Percentiles rank a stretch among this genome's conserved stretches.
phyloP scores from a whole-genome alignment of 2,113 vertebrate species.

The Formicarius rufipectus region DNA sequence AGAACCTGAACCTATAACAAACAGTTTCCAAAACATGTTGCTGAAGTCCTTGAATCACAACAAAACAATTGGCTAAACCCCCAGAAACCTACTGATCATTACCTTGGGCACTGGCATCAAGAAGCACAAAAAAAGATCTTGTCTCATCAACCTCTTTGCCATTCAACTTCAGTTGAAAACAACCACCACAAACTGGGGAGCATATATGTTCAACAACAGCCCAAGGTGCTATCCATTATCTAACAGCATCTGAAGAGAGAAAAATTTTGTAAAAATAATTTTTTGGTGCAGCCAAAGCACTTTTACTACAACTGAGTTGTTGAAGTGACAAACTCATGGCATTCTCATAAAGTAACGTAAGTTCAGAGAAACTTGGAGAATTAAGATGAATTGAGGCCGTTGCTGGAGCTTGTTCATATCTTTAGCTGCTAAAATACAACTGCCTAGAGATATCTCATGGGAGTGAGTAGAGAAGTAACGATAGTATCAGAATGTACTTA shows the following conservation, averaged over 20 bases:
- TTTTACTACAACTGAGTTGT: background rate
- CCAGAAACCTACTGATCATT: conserved; percentile 39
- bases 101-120: background rate
- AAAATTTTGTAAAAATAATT: background rate
- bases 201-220: background rate
- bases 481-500: background rate
- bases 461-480: background rate
- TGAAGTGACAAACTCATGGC: background rate
- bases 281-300: background rate
- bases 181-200: background rate
- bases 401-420: background rate
- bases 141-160: background rate
- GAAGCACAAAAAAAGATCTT: background rate
- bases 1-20: too few species aligned
- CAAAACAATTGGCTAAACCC: conserved; percentile 60
- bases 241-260: background rate
- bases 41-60: conserved; percentile 59
- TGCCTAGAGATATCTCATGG: background rate
- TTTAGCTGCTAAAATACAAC: background rate
- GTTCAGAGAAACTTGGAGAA: background rate
- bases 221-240: background rate
- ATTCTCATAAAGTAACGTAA: background rate
- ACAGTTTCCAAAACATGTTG: conserved; percentile 51
- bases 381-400: background rate
- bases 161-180: background rate